Percentiles rank a stretch among this genome's conserved stretches.
These are phyloP conservation scores for Callitettix versicolor DNA, from an alignment of 1,140 invertebrate genomes.

Conservation along the genomic window DNA sequence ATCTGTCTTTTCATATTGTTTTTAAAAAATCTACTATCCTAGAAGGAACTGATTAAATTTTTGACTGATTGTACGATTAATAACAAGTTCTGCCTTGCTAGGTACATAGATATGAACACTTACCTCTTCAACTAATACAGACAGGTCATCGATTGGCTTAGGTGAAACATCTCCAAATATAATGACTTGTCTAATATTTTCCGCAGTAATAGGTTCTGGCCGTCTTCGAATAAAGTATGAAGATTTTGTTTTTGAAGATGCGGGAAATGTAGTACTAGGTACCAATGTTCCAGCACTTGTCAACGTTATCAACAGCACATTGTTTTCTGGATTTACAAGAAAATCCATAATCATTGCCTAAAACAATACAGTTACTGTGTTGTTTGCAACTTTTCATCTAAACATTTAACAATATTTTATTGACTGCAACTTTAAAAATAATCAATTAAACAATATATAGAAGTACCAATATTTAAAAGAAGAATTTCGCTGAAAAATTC, in stretches of 20 bases:
- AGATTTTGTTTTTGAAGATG: slow-evolving; percentile 41
- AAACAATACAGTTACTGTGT: slow-evolving; percentile 10
- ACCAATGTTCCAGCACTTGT: slow-evolving; percentile 36
- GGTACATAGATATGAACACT: too few relatives aligned
- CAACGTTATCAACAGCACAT: slow-evolving; percentile 43
- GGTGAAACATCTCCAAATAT: slow-evolving; percentile 71
- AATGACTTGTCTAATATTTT: slow-evolving; percentile 46
- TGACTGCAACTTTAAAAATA: too few relatives aligned
- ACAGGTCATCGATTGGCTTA: slow-evolving; percentile 66
- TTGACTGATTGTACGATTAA: too few relatives aligned
- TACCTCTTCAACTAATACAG: slow-evolving; percentile 67
- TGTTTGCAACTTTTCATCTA: too few relatives aligned
- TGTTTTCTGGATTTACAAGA: slow-evolving; percentile 44
- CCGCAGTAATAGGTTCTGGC: slow-evolving; percentile 39
- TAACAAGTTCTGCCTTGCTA: too few relatives aligned
- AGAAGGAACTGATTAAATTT: too few relatives aligned
- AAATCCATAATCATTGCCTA: slow-evolving; percentile 49
- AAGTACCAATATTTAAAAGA: too few relatives aligned
- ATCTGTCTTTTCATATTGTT: too few relatives aligned
- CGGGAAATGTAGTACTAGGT: slow-evolving; percentile 36
- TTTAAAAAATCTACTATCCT: too few relatives aligned
- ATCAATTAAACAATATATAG: too few relatives aligned
- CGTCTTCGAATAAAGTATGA: slow-evolving; percentile 55
- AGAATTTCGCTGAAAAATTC: too few relatives aligned
- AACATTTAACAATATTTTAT: too few relatives aligned